These are phyloP conservation scores for Maconellicoccus hirsutus DNA, from an alignment of 1,140 invertebrate species.

Conservation along the genomic window DNA sequence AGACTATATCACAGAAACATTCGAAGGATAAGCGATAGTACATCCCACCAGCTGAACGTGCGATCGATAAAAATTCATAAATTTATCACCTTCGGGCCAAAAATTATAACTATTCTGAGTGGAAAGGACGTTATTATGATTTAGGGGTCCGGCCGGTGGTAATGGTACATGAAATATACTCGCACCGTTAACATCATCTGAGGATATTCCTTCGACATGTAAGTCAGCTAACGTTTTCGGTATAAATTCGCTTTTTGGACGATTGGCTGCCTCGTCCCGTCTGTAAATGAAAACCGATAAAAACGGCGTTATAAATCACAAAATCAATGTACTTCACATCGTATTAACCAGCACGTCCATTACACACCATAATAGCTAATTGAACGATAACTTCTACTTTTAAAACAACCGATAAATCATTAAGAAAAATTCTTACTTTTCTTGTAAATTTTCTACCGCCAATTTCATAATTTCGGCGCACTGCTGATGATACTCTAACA, in stretches of 20 bases:
- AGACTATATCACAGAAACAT: background rate
- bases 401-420: no score
- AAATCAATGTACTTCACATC: no score
- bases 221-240: slow-evolving; percentile 85
- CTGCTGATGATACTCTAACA: slow-evolving; percentile 92
- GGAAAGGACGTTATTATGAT: background rate
- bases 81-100: background rate
- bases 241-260: slow-evolving; percentile 82
- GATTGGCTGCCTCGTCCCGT: slow-evolving; percentile 75
- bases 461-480: slow-evolving; percentile 79
- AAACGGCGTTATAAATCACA: no score
- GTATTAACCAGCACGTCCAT: no score
- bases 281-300: slow-evolving; percentile 41
- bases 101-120: slow-evolving; percentile 12
- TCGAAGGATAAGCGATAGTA: background rate
- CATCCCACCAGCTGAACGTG: background rate
- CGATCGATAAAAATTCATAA: background rate
- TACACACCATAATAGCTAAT: no score
- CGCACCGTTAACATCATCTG: slow-evolving; percentile 43
- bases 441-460: slow-evolving; percentile 71
- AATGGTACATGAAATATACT: slow-evolving; percentile 26
- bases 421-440: no score
- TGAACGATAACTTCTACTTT: no score
- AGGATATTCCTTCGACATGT: slow-evolving; percentile 55
- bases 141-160: background rate